These are phyloP conservation scores for Acanthurus leucopareius DNA, from an alignment of 2,797 vertebrate species.

Conservation along the genomic window DNA sequence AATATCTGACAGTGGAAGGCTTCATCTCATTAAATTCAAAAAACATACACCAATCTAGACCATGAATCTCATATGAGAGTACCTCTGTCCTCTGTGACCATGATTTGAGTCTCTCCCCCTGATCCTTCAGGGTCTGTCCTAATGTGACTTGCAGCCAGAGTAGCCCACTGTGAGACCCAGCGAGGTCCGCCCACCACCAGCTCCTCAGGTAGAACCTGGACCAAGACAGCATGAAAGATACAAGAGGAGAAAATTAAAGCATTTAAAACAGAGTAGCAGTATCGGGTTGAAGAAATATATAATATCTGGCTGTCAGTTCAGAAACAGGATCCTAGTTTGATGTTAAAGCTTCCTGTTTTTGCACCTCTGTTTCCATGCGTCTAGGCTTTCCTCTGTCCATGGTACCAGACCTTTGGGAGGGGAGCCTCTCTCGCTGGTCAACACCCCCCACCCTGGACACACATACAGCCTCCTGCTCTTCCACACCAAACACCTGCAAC, in stretches of 20 bases:
- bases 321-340: not conserved
- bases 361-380: slow-evolving; percentile 90
- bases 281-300: not conserved
- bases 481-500: slow-evolving; percentile 93
- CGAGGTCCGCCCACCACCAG: slow-evolving; percentile 90
- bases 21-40: not conserved
- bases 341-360: not conserved
- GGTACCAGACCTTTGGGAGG: slow-evolving; percentile 87
- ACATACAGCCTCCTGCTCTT: slow-evolving; percentile 88
- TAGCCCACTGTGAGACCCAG: slow-evolving; percentile 98
- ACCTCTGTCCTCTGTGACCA: slow-evolving; percentile 90
- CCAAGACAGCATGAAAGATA: slow-evolving; percentile 14
- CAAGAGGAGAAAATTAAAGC: not conserved
- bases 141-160: slow-evolving; percentile 94
- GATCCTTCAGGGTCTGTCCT: slow-evolving; percentile 92
- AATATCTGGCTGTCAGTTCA: not conserved
- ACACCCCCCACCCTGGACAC: slow-evolving; percentile 73
- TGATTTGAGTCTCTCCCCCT: slow-evolving; percentile 84
- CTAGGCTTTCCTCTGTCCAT: slow-evolving; percentile 90
- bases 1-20: not conserved
- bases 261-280: not conserved
- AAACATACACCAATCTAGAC: not conserved
- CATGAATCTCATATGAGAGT: slow-evolving; percentile 35
- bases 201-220: slow-evolving; percentile 86
- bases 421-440: slow-evolving; percentile 86